Percentiles rank a stretch among this genome's conserved stretches.
Evolutionary conservation across 2,113 vertebrate genomes (phyloP).

Genomic region (Neodontobutis hainanensis): DNA sequence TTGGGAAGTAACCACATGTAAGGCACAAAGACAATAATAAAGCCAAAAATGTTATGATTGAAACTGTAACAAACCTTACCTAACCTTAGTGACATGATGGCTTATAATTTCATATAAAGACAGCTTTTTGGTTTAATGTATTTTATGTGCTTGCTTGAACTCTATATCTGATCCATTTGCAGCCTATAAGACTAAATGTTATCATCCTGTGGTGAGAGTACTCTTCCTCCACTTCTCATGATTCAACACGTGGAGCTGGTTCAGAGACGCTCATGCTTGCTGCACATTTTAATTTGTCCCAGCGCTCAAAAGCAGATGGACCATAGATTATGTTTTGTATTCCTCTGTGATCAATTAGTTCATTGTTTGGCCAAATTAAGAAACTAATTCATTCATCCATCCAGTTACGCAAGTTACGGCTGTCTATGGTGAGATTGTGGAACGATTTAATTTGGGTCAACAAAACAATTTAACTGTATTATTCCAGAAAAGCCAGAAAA

Average conservation of each 20-base stretch:
- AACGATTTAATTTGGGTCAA: no score
- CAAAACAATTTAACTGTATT: no score
- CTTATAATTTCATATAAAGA: no score
- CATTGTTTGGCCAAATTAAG: neutral
- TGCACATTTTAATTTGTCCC: slow-evolving; percentile 11
- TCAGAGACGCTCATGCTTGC: neutral
- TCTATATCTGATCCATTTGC: neutral
- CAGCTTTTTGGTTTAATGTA: neutral
- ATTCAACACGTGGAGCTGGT: neutral
- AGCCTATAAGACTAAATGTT: neutral
- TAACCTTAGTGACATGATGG: no score
- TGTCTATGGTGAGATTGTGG: no score
- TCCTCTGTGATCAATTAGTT: slow-evolving; percentile 13
- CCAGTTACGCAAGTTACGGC: no score
- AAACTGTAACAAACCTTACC: no score
- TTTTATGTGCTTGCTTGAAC: neutral
- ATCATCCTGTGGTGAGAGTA: neutral
- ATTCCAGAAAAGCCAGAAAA: no score
- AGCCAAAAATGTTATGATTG: no score
- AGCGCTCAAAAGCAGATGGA: slow-evolving; percentile 10
- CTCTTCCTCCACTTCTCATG: neutral
- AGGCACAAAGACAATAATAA: no score
- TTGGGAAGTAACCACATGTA: no score
- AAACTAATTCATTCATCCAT: slow-evolving; percentile 1
- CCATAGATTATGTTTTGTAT: neutral